Conservation (phyloP, 2,113 vertebrate species). For the Danionella cerebrum region DNA sequence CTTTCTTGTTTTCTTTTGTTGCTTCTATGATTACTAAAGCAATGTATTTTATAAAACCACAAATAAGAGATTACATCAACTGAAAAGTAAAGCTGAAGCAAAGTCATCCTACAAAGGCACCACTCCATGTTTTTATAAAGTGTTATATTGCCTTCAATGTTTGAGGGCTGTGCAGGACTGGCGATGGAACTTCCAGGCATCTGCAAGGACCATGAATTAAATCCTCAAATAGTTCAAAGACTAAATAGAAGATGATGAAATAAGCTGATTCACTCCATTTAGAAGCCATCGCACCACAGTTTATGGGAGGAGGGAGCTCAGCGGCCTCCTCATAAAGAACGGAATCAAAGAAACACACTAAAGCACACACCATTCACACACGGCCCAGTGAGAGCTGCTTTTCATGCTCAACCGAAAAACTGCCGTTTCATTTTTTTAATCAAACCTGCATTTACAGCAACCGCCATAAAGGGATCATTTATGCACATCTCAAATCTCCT, state of each 20-base stretch:
- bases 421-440: background rate
- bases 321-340: conserved; percentile 32
- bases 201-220: background rate
- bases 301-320: conserved; percentile 27
- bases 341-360: conserved; percentile 18
- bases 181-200: background rate
- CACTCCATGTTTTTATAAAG: background rate
- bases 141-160: background rate
- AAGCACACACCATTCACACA: conserved; percentile 20
- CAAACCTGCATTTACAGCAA: conserved; percentile 6
- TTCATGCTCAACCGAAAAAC: conserved; percentile 4
- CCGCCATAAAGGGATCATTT: too few species aligned
- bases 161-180: background rate
- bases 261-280: conserved; percentile 47
- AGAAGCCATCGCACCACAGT: conserved; percentile 46
- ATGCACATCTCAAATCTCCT: too few species aligned
- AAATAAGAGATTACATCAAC: too few species aligned
- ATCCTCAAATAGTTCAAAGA: conserved; percentile 51
- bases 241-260: conserved; percentile 46
- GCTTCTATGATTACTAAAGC: too few species aligned
- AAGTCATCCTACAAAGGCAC: background rate
- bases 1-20: too few species aligned
- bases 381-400: background rate
- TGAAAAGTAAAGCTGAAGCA: background rate
- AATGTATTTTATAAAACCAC: too few species aligned